Evolutionary conservation across 2,113 vertebrate species (phyloP).

Genomic region (Dendropsophus ebraccatus): DNA sequence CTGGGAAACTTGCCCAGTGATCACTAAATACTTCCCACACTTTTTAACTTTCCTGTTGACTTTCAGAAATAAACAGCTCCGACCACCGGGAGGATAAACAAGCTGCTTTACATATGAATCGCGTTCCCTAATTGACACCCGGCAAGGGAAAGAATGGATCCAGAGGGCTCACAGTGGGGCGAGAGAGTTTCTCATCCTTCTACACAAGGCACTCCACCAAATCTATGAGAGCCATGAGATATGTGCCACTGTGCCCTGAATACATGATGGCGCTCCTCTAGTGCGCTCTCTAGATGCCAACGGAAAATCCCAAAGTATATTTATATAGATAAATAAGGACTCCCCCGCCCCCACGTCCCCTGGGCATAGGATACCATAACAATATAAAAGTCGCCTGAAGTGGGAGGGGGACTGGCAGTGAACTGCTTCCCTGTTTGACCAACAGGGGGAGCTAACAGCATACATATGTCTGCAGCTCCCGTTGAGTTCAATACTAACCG

Average conservation of each 20-base stretch:
- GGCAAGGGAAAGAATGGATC: neutral
- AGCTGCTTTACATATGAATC: constrained; percentile 21
- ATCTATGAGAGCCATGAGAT: neutral
- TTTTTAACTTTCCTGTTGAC: constrained; percentile 23
- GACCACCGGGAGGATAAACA: constrained; percentile 10
- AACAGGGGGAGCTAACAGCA: too few relatives aligned
- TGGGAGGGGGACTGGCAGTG: too few relatives aligned
- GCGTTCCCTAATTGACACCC: constrained; percentile 5
- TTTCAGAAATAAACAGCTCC: constrained; percentile 18
- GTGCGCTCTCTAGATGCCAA: neutral
- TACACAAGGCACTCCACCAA: constrained; percentile 5
- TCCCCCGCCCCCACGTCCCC: too few relatives aligned
- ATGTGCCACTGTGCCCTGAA: neutral
- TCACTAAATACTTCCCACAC: constrained; percentile 22
- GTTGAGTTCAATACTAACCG: too few relatives aligned
- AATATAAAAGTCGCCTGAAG: too few relatives aligned
- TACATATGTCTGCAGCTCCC: too few relatives aligned
- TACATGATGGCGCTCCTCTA: neutral
- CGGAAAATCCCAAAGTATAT: neutral
- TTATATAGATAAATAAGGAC: neutral
- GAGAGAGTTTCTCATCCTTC: constrained; percentile 11
- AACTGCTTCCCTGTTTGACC: too few relatives aligned
- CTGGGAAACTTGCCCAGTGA: constrained; percentile 19
- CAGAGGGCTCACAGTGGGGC: constrained; percentile 24
- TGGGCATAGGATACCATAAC: too few relatives aligned